These are phyloP conservation scores for Neopelma chrysocephalum DNA, from an alignment of 2,797 vertebrate genomes.

Conservation along the genomic window DNA sequence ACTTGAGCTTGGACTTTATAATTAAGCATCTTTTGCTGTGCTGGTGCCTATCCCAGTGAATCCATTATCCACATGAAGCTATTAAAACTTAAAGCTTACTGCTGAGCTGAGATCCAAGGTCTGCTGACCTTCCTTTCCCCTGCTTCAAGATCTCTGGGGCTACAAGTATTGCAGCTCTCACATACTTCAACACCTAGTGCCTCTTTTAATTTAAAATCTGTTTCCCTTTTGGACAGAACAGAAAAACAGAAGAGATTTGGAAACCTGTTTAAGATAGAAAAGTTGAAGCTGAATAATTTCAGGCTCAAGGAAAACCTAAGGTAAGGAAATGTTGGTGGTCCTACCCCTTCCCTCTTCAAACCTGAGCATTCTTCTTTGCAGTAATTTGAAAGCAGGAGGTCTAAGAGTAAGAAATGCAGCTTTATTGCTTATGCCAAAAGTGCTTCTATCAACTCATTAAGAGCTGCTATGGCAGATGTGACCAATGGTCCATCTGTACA, in stretches of 20 bases:
- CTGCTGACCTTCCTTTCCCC: background rate
- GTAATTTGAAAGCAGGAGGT: background rate
- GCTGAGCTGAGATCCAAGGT: background rate
- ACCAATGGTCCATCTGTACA: background rate
- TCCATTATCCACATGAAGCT: background rate
- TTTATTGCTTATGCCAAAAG: background rate
- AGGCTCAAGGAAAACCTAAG: conserved; percentile 65
- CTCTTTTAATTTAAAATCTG: background rate
- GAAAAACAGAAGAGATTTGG: conserved; percentile 65
- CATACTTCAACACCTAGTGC: fast-evolving
- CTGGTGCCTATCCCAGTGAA: background rate
- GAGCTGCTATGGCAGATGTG: background rate
- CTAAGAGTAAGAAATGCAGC: background rate
- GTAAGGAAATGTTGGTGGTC: conserved; percentile 45
- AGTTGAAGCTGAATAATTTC: conserved; percentile 63
- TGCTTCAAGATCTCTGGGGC: background rate
- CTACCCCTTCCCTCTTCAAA: background rate
- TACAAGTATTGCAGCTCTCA: background rate
- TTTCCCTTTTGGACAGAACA: conserved; percentile 59
- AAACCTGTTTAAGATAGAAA: conserved; percentile 73
- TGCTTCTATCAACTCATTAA: background rate
- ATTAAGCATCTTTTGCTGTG: background rate
- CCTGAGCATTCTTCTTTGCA: background rate
- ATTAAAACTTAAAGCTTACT: background rate
- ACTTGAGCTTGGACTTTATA: background rate